Conservation (phyloP, 2,797 vertebrate genomes). For the Aythya fuligula region DNA sequence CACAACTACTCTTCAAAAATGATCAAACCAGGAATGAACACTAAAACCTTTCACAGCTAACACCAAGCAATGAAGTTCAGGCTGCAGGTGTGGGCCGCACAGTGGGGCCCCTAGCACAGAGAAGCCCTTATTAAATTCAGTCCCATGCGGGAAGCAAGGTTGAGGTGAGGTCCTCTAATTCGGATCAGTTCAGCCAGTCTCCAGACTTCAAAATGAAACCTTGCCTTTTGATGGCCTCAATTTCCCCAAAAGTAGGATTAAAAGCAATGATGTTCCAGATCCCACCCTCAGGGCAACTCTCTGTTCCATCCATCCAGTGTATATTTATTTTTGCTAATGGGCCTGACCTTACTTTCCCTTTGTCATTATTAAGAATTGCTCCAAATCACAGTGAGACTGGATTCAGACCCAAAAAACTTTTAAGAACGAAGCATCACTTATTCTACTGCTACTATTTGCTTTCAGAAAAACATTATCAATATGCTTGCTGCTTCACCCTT, state of each 20-base stretch:
- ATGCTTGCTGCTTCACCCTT: neutral
- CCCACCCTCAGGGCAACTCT: neutral
- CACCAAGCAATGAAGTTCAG: neutral
- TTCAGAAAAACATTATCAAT: neutral
- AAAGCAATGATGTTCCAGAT: neutral
- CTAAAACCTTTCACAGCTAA: neutral
- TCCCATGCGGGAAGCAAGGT: rapidly evolving
- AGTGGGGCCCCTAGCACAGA: neutral
- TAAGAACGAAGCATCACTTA: neutral
- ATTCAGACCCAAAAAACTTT: neutral
- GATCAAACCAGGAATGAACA: neutral
- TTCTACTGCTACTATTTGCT: neutral
- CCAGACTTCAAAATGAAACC: neutral
- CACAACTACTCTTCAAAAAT: neutral
- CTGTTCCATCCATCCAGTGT: neutral
- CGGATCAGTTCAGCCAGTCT: neutral
- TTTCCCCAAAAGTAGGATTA: neutral
- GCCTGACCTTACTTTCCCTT: neutral
- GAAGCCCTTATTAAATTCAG: neutral
- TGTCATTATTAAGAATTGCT: neutral
- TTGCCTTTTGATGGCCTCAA: neutral
- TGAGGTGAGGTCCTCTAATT: neutral
- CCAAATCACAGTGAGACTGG: neutral
- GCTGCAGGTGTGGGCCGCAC: neutral
- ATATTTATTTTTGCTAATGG: neutral